Evolutionary conservation across 2,888 invertebrate genomes (phyloP), one percentile per base, ranked within the genome.

Genomic region (Marronus borbonicus): DNA sequence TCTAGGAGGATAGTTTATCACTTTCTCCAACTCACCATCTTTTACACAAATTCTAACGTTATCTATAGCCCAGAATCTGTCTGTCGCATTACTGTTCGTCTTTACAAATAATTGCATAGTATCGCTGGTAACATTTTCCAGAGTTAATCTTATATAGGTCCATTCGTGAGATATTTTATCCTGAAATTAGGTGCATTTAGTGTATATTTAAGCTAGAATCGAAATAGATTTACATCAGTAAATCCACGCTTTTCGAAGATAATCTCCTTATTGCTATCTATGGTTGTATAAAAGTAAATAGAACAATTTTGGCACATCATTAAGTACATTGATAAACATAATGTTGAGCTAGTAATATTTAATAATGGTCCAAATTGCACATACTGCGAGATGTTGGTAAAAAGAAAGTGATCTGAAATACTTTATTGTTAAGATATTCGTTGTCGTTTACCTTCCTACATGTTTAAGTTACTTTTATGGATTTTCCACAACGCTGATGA

Each of bases 11-110:
- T 55, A 4, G n/a, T 14, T 52, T 52, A 7, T n/a, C 14, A 55
- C n/a, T 65, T 12, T 69, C 28, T 60, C 14, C 20, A 8, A 74
- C 79, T 80, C 84, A 88, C 88, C 88, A 80, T 86, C 85, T 81
- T 86, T 85, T 76, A 84, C 83, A 80, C 88, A 88, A 49, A 86
- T 82, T 81, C 88, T 83, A 20, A 87, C 83, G 75, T 87, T 83
- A 81, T 87, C 87, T 39, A 87, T 83, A 1, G 86, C 87, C 88
- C 88, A 88, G 83, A 86, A 88, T 36, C 86, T 86, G 69, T 83
- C 78, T 31, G 78, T 76, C 52, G 75, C 52, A 8, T 82, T 82
- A 69, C 84, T 84, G 79, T 82, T 83, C 2, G 88, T 87, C 82
- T 87, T 84, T 1, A 87, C 84, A 80, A 86, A 87, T 72, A 88